phyloP scores from a whole-genome alignment of 2,797 vertebrate genomes.

The Hoplostethus mediterraneus region DNA sequence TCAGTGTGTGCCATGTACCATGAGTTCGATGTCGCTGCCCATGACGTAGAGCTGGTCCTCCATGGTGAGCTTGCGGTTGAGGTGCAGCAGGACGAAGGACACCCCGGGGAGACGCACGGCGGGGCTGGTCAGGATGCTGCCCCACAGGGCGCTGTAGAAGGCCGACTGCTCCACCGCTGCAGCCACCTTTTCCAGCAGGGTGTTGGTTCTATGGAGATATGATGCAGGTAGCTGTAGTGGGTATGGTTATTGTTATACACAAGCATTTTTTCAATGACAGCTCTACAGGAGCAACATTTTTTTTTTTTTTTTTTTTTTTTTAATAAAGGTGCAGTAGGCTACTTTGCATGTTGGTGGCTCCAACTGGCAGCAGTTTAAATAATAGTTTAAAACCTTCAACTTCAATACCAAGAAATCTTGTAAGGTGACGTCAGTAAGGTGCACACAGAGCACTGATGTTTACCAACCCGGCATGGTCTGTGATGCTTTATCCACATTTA shows the following conservation, averaged over 20 bases:
- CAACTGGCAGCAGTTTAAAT: no score
- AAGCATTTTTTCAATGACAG: no score
- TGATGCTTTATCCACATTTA: no score
- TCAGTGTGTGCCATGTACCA: constrained; percentile 85
- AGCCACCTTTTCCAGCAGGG: constrained; percentile 95
- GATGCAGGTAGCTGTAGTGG: constrained; percentile 13
- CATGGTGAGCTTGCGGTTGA: constrained; percentile 98
- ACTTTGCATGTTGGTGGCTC: no score
- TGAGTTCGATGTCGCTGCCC: constrained; percentile 97
- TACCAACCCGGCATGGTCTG: no score
- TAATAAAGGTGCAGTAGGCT: no score
- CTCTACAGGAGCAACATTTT: no score
- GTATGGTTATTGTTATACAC: not conserved
- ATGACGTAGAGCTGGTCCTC: constrained; percentile 99
- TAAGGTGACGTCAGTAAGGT: no score
- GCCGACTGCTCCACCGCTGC: constrained; percentile 96
- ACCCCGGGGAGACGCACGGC: constrained; percentile 96
- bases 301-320: no score
- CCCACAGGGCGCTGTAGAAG: constrained; percentile 98
- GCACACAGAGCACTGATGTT: no score
- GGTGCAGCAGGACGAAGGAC: constrained; percentile 94
- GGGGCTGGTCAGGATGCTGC: constrained; percentile 97
- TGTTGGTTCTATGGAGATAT: constrained; percentile 89
- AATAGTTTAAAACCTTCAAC: no score
- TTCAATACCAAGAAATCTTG: no score